These are phyloP conservation scores for Coptodon bakossiorum DNA, from an alignment of 2,113 vertebrate genomes.

Conservation along the genomic window DNA sequence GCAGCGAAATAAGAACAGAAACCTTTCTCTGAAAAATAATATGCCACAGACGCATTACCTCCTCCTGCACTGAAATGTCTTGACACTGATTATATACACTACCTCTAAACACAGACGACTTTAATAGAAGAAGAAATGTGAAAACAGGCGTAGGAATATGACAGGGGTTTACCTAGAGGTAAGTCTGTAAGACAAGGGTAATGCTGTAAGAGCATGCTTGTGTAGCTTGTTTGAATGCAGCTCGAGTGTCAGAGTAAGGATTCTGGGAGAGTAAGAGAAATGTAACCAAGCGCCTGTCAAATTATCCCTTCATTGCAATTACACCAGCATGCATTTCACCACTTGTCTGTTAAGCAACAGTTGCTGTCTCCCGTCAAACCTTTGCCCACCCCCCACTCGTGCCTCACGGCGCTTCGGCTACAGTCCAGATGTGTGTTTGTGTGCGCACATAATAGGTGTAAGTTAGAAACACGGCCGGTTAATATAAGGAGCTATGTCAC, in stretches of 20 bases:
- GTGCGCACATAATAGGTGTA: background rate
- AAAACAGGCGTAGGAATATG: background rate
- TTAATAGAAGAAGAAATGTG: background rate
- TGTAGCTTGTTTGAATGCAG: background rate
- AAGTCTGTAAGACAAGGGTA: background rate
- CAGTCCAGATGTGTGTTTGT: constrained; percentile 5
- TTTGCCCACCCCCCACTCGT: background rate
- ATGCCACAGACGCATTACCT: background rate
- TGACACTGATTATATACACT: constrained; percentile 10
- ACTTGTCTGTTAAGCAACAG: constrained; percentile 51
- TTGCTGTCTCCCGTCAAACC: constrained; percentile 49
- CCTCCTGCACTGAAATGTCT: background rate
- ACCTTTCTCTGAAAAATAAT: constrained; percentile 24
- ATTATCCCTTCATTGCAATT: constrained; percentile 63
- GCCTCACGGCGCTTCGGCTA: background rate
- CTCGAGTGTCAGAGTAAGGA: background rate
- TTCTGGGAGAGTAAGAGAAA: constrained; percentile 44
- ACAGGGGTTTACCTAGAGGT: background rate
- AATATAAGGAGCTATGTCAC: constrained; percentile 45
- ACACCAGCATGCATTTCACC: constrained; percentile 33
- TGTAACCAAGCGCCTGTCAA: constrained; percentile 58
- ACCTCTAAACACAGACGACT: background rate
- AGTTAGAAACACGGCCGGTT: constrained; percentile 5
- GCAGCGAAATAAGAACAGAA: constrained; percentile 51
- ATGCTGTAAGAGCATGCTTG: background rate